A percentile compares a stretch with the other conserved stretches of the same genome.
phyloP scores from a whole-genome alignment of 2,888 invertebrate species.

The Drosophila subsilvestris region DNA sequence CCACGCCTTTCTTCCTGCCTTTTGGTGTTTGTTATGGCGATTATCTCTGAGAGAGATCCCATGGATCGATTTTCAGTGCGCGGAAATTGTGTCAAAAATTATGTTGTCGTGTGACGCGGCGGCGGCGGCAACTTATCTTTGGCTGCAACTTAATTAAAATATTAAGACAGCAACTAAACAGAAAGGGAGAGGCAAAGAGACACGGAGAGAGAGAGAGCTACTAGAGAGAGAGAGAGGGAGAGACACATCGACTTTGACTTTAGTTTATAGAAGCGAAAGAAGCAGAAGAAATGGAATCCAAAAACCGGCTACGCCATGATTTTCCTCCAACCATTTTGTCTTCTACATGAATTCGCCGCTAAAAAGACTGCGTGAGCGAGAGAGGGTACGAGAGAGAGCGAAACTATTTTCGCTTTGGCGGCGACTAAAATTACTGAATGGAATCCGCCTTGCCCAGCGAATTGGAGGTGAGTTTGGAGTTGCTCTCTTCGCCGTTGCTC shows the following conservation, averaged over 20 bases:
- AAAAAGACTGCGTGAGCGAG: not conserved
- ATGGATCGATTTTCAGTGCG: constrained; percentile 42
- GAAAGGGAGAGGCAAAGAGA: not conserved
- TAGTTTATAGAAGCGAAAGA: constrained; percentile 7
- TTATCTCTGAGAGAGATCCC: constrained; percentile 45
- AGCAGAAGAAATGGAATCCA: constrained; percentile 12
- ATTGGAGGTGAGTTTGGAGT: constrained; percentile 63
- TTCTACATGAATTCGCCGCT: constrained; percentile 40
- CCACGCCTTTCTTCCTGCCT: constrained; percentile 46
- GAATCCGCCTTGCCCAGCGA: constrained; percentile 57
- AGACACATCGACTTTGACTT: not conserved
- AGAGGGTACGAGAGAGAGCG: constrained; percentile 25
- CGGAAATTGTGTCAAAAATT: constrained; percentile 76
- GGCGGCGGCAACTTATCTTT: constrained; percentile 41
- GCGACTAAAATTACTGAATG: constrained; percentile 73
- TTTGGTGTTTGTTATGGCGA: constrained; percentile 67
- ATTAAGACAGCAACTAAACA: constrained; percentile 25
- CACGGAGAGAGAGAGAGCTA: not conserved
- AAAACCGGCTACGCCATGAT: constrained; percentile 72
- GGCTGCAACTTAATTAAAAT: constrained; percentile 73
- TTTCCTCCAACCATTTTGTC: constrained; percentile 76
- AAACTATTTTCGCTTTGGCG: constrained; percentile 35
- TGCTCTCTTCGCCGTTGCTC: constrained; percentile 18
- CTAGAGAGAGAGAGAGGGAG: constrained; percentile 8
- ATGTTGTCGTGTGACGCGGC: constrained; percentile 61